Conservation (phyloP, 2,797 vertebrate genomes). For the Arrhamphus sclerolepis region DNA sequence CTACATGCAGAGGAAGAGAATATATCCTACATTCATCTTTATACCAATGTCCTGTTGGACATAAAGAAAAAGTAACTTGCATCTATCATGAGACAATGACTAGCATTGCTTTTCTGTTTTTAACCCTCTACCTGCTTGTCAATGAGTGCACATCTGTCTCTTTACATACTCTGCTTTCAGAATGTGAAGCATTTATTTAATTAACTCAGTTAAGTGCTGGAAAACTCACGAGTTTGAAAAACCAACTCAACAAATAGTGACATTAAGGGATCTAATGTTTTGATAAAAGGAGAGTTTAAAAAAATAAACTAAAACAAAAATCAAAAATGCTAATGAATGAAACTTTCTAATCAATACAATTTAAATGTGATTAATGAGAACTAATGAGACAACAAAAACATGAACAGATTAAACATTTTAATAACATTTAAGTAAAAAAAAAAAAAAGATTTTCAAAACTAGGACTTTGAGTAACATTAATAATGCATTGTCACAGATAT, state of each 20-base stretch:
- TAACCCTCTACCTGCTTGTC: slow-evolving; percentile 22
- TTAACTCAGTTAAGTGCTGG: slow-evolving; percentile 21
- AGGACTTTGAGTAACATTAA: slow-evolving; percentile 81
- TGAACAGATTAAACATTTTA: slow-evolving; percentile 81
- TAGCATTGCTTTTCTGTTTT: slow-evolving; percentile 11
- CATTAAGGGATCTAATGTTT: slow-evolving; percentile 7
- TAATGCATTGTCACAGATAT: slow-evolving; percentile 80
- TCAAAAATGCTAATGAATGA: slow-evolving; percentile 8
- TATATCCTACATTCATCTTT: not conserved
- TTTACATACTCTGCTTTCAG: slow-evolving; percentile 24
- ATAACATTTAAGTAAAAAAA: slow-evolving; percentile 78
- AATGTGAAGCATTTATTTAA: slow-evolving; percentile 28
- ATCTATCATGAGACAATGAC: not conserved
- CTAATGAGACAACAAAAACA: slow-evolving; percentile 59
- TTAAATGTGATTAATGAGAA: slow-evolving; percentile 37
- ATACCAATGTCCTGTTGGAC: not conserved
- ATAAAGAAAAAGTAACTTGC: slow-evolving; percentile 7
- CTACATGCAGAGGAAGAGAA: not conserved
- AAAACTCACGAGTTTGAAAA: slow-evolving; percentile 17
- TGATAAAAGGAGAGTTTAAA: too few species aligned
- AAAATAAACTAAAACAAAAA: too few species aligned
- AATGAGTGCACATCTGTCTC: slow-evolving; percentile 28
- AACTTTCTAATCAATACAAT: slow-evolving; percentile 15
- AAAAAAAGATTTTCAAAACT: slow-evolving; percentile 75
- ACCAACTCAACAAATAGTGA: not conserved